These are phyloP conservation scores for Corythoichthys haematopterus DNA, from an alignment of 2,113 vertebrate species.

Conservation along the genomic window DNA sequence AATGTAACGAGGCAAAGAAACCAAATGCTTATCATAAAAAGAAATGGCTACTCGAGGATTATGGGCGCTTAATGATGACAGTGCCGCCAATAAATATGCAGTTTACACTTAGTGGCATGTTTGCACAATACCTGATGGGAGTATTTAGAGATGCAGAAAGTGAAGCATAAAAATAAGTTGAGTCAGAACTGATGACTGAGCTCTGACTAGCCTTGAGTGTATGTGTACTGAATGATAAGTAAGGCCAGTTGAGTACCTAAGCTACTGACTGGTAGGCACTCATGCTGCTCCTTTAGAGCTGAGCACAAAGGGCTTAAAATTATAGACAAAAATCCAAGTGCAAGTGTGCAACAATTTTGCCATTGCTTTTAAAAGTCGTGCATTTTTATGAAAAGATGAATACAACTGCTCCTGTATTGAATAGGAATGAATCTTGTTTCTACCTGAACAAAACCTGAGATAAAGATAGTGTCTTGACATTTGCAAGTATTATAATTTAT, in stretches of 20 bases:
- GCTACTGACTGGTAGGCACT: constrained; percentile 18
- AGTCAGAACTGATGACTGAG: constrained; percentile 26
- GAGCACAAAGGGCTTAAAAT: neutral
- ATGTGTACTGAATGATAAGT: constrained; percentile 45
- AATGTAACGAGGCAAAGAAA: constrained; percentile 33
- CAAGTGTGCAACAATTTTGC: constrained; percentile 1
- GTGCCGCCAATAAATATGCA: constrained; percentile 43
- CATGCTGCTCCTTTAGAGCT: constrained; percentile 14
- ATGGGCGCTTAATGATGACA: constrained; percentile 56
- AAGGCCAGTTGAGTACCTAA: constrained; percentile 18
- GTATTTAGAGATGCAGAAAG: constrained; percentile 3
- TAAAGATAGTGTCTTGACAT: neutral
- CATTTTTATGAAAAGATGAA: neutral
- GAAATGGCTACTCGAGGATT: constrained; percentile 57
- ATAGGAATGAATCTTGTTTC: neutral
- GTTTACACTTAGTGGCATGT: constrained; percentile 40
- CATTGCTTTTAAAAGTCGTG: neutral
- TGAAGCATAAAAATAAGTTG: constrained; percentile 5
- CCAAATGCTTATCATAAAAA: constrained; percentile 56
- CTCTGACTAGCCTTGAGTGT: constrained; percentile 45
- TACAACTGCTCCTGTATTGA: neutral
- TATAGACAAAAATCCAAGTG: neutral
- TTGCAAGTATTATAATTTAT: neutral
- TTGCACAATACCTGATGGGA: constrained; percentile 31
- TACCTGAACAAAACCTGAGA: neutral